Conservation (phyloP, 1,140 invertebrate genomes). For the Apis dorsata region DNA sequence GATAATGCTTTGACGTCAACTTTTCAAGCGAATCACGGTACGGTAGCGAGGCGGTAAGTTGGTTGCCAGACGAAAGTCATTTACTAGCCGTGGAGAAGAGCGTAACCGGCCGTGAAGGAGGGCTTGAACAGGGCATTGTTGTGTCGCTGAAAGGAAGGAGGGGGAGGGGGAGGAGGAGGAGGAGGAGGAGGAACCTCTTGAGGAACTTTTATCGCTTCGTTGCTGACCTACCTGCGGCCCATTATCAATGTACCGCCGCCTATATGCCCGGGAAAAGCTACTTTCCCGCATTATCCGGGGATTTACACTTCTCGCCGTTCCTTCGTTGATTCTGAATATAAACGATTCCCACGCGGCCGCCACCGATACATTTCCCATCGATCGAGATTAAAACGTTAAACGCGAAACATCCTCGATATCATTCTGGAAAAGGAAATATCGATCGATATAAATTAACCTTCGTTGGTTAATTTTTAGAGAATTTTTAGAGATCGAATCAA, state of each 20-base stretch:
- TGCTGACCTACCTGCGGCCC: slow-evolving; percentile 64
- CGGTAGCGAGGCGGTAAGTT: slow-evolving; percentile 42
- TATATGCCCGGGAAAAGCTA: slow-evolving; percentile 54
- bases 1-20: slow-evolving; percentile 41
- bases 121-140: slow-evolving; percentile 62
- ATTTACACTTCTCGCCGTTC: slow-evolving; percentile 16
- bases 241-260: slow-evolving; percentile 55
- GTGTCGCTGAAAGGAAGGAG: slow-evolving; percentile 52
- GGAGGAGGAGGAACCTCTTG: slow-evolving; percentile 50
- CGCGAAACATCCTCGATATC: not conserved
- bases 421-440: too few species aligned
- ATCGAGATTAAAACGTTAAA: not conserved
- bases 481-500: too few species aligned
- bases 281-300: slow-evolving; percentile 50
- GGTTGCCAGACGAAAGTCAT: slow-evolving; percentile 57
- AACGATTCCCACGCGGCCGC: not conserved
- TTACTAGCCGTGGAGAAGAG: slow-evolving; percentile 56
- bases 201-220: slow-evolving; percentile 73
- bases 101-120: slow-evolving; percentile 60
- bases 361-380: not conserved
- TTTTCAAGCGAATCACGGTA: slow-evolving; percentile 47
- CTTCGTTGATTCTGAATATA: slow-evolving; percentile 7
- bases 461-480: too few species aligned
- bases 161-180: slow-evolving; percentile 18
- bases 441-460: too few species aligned